Conservation (phyloP, 2,113 vertebrate genomes). For the Antechinus stuartii region DNA sequence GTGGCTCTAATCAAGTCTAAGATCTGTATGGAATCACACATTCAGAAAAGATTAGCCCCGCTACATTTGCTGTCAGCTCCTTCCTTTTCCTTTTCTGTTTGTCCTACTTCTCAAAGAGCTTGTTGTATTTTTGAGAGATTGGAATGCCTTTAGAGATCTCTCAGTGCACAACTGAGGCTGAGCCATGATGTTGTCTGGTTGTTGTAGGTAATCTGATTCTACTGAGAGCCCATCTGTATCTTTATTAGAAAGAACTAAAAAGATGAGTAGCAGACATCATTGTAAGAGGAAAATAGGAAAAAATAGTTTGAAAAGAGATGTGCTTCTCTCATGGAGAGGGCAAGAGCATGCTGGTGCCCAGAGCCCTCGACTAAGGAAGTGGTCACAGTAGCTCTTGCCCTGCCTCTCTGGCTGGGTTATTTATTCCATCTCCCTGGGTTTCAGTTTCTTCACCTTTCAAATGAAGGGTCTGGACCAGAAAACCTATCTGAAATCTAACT, state of each 20-base stretch:
- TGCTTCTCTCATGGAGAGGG: background rate
- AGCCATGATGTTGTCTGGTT: background rate
- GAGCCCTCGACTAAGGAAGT: background rate
- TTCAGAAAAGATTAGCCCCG: background rate
- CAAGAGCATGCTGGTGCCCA: background rate
- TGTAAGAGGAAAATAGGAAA: background rate
- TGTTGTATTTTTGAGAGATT: background rate
- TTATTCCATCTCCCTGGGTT: background rate
- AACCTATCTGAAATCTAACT: background rate
- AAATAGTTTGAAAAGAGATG: background rate
- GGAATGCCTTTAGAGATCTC: background rate
- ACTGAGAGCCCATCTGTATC: background rate
- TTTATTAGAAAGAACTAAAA: background rate
- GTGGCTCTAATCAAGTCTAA: too few species aligned
- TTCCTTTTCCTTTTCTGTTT: background rate
- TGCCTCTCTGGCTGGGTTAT: background rate
- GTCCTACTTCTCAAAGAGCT: background rate
- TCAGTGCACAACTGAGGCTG: background rate
- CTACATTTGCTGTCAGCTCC: background rate
- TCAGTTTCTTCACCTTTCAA: background rate
- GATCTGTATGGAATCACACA: too few species aligned
- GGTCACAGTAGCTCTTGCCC: background rate
- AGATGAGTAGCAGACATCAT: background rate
- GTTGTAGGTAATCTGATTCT: background rate
- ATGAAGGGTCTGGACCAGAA: background rate